Evolutionary conservation across 2,797 vertebrate species (phyloP), one percentile per base, ranked within the genome.

Genomic region (Pseudochromis fuscus): DNA sequence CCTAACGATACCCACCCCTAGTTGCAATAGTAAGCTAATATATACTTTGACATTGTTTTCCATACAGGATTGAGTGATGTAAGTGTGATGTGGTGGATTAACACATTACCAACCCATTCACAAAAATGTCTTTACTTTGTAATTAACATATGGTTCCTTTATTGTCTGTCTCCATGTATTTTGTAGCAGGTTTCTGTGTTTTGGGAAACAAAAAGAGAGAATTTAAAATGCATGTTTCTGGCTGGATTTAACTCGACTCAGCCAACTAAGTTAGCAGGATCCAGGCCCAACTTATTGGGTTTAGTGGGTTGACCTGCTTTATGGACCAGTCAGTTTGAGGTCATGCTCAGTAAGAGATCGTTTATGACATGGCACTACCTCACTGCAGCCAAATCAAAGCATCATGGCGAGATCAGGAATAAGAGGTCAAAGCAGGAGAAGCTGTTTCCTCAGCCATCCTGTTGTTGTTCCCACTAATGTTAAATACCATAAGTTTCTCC

Each of bases 251-350:
- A 21, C 56, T 59, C 56, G 8, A 19, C 40, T 37, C 11, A 40
- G 31, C 27, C 56, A 44, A 6, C 30, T 37, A n/a, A 59, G 35
- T 48, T 27, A 48, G n/a, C 44, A 28, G 50, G n/a, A 51, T 66
- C 27, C 56, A n/a, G 16, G 30, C 4, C 7, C 44, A 18, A 55
- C 4, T 31, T 64, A 55, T 69, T 73, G 13, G 15, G 57, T 68
- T 51, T 76, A 80, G 46, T 57, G 16, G 35, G n/a, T 48, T 5
- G 4, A 53, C 37, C 33, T 8, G 21, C 3, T 42, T 70, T 10
- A 49, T n/a, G 19, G 45, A 40, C 18, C 0, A 46, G 59, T 21
- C 49, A 19, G 23, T 53, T 58, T 57, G 13, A 75, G 57, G 77
- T 62, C 46, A 50, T 18, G 37, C 8, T 69, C 11, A 31, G 27